Evolutionary conservation across 1,140 invertebrate species (phyloP).

Genomic region (Zophobas atratus): DNA sequence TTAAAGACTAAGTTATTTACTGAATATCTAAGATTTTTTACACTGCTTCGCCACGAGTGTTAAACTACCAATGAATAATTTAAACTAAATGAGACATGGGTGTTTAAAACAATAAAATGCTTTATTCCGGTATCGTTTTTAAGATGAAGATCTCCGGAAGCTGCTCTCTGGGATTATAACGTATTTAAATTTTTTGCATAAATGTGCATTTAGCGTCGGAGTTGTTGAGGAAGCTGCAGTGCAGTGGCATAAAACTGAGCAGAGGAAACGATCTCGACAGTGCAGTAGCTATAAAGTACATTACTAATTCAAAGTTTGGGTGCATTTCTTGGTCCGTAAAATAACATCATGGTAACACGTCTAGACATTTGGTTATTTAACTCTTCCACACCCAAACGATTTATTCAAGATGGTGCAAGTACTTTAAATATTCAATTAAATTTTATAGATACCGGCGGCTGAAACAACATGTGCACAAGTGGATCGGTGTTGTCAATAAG

Average conservation of each 20-base stretch:
- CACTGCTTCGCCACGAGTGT: background rate
- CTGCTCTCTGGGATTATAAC: conserved; percentile 15
- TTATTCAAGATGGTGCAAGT: conserved; percentile 16
- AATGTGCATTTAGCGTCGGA: conserved; percentile 19
- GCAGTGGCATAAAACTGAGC: conserved; percentile 50
- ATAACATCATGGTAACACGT: conserved; percentile 17
- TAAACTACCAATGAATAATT: background rate
- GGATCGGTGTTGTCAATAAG: conserved; percentile 32
- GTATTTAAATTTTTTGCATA: conserved; percentile 35
- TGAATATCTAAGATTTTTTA: no score
- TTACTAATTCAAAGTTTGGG: conserved; percentile 50
- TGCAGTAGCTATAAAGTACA: conserved; percentile 48
- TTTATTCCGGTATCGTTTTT: no score
- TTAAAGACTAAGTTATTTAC: no score
- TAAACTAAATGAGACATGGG: background rate
- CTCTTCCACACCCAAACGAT: background rate
- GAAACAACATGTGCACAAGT: conserved; percentile 57
- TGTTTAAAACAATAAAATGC: no score
- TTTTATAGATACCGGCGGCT: conserved; percentile 25
- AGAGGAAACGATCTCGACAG: conserved; percentile 33
- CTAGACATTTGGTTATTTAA: conserved; percentile 46
- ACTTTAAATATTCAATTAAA: conserved; percentile 44
- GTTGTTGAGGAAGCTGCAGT: conserved; percentile 43
- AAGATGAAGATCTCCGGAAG: background rate
- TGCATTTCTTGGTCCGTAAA: conserved; percentile 22